Conservation (phyloP, 2,797 vertebrate species). For the Adrianichthys oophorus region DNA sequence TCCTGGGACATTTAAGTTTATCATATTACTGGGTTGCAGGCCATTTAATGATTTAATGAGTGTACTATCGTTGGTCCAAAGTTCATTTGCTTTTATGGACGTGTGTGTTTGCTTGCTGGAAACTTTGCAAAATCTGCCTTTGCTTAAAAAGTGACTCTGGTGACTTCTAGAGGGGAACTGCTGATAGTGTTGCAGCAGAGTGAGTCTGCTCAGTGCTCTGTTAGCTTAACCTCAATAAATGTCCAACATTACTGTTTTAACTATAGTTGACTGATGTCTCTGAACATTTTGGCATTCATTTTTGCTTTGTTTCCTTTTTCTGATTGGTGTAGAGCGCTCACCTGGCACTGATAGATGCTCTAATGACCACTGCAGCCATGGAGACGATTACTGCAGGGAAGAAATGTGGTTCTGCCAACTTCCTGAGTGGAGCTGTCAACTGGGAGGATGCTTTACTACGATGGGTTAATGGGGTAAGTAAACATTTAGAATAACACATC, state of each 20-base stretch:
- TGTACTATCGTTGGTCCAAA: constrained; percentile 62
- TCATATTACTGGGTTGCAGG: constrained; percentile 45
- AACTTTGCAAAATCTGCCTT: constrained; percentile 20
- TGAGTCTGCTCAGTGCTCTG: constrained; percentile 19
- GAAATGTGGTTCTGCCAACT: constrained; percentile 61
- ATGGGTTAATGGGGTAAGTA: constrained; percentile 87
- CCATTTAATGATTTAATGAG: constrained; percentile 55
- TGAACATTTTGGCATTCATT: constrained; percentile 10
- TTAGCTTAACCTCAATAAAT: constrained; percentile 20
- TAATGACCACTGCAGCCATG: constrained; percentile 85
- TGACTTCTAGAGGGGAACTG: constrained; percentile 64
- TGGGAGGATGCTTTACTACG: constrained; percentile 85
- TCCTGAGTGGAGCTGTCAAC: constrained; percentile 67
- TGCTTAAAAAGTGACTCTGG: constrained; percentile 45
- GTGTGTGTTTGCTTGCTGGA: constrained; percentile 24
- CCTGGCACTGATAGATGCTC: constrained; percentile 86
- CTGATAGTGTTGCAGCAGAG: background rate
- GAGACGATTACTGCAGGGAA: constrained; percentile 80
- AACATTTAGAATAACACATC: background rate
- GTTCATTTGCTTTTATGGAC: constrained; percentile 43
- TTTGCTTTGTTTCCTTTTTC: constrained; percentile 30
- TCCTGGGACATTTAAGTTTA: constrained; percentile 25
- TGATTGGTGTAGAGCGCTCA: constrained; percentile 83
- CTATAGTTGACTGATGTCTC: constrained; percentile 34
- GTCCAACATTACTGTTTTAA: constrained; percentile 44